Percentiles rank a stretch among this genome's conserved stretches.
Evolutionary conservation across 2,888 invertebrate genomes (phyloP).

Genomic region (Teleogryllus oceanicus): DNA sequence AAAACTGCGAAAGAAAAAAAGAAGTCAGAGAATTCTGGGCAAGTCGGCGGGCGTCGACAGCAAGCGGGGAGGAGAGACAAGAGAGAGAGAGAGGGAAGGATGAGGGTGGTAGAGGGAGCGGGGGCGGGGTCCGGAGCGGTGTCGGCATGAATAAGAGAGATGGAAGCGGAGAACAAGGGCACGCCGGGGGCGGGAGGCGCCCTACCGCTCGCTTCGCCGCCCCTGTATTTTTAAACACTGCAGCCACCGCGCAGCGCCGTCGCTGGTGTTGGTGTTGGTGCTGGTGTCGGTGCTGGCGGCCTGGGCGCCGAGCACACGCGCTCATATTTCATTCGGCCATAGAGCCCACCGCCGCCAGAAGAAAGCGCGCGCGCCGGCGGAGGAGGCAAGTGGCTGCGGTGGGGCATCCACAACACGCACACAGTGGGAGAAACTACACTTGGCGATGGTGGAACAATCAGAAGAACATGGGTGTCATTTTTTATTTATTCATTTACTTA

Average conservation of each 20-base stretch:
- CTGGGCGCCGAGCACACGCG: background rate
- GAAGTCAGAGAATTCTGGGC: too few relatives aligned
- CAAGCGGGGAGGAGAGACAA: too few relatives aligned
- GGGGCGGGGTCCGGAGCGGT: background rate
- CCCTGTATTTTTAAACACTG: constrained; percentile 6
- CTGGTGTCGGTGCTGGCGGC: too few relatives aligned
- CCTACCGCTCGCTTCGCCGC: background rate
- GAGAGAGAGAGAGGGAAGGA: background rate
- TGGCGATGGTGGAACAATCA: too few relatives aligned
- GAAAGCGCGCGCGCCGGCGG: background rate
- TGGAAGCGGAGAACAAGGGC: background rate
- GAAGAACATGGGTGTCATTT: too few relatives aligned
- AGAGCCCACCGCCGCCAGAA: background rate
- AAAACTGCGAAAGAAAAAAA: too few relatives aligned
- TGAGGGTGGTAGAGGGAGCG: background rate
- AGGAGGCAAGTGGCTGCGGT: background rate
- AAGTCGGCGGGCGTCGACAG: too few relatives aligned
- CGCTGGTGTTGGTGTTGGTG: background rate
- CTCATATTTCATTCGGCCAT: background rate
- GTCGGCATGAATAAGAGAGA: background rate
- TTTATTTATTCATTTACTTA: too few relatives aligned
- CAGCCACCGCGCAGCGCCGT: background rate
- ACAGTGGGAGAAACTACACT: too few relatives aligned
- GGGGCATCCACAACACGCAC: background rate
- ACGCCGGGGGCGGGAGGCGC: background rate